Evolutionary conservation across 2,113 vertebrate genomes (phyloP).

Genomic region (Rhombomys opimus): DNA sequence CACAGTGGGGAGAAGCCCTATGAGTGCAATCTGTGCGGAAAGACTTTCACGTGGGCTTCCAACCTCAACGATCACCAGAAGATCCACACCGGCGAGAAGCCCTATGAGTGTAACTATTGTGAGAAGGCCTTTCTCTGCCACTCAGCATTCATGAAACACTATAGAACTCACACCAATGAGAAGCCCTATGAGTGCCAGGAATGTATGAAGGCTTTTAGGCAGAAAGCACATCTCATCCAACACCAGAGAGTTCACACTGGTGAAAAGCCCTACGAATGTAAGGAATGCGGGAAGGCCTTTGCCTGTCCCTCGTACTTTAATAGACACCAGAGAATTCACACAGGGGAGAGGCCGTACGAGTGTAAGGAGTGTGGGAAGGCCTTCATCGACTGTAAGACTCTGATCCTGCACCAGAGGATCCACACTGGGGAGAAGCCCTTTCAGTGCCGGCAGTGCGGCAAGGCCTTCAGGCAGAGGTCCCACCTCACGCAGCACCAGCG

Average conservation of each 20-base stretch:
- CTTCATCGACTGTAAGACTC: slow-evolving; percentile 43
- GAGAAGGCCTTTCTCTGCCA: slow-evolving; percentile 42
- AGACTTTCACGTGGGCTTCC: slow-evolving; percentile 52
- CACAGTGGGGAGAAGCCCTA: slow-evolving; percentile 50
- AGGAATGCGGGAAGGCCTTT: slow-evolving; percentile 28
- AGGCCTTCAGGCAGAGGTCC: slow-evolving; percentile 37
- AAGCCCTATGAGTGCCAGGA: slow-evolving; percentile 44
- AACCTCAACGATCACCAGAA: slow-evolving; percentile 51
- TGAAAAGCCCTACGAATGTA: background rate
- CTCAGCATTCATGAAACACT: slow-evolving; percentile 34
- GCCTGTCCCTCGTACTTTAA: slow-evolving; percentile 19
- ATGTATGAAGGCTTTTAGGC: slow-evolving; percentile 25
- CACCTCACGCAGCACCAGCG: slow-evolving; percentile 41
- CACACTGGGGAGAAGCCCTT: slow-evolving; percentile 50
- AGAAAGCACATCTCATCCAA: slow-evolving; percentile 41
- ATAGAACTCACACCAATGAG: slow-evolving; percentile 41
- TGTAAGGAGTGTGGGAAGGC: slow-evolving; percentile 36
- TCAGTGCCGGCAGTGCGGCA: slow-evolving; percentile 34
- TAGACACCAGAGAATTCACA: slow-evolving; percentile 49
- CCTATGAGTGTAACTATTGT: slow-evolving; percentile 36
- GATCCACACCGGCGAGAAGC: slow-evolving; percentile 50
- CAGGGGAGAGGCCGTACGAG: slow-evolving; percentile 43
- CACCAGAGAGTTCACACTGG: slow-evolving; percentile 43
- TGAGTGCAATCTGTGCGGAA: slow-evolving; percentile 29
- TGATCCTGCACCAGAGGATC: slow-evolving; percentile 51